Base-by-base conservation (phyloP, 2,888 invertebrate species). In the Reticulitermes lucifugus region DNA sequence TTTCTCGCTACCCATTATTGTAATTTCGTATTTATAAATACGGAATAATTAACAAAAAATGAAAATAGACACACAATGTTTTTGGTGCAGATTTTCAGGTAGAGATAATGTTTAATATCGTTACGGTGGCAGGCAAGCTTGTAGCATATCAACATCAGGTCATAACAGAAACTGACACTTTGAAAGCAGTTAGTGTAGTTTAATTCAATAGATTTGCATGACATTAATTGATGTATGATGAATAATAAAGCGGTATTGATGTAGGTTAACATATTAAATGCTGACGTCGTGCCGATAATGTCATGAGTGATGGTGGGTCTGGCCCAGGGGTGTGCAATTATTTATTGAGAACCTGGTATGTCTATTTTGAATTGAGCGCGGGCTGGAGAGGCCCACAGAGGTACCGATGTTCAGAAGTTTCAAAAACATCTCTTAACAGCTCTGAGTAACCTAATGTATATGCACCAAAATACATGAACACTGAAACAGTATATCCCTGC, bases 141-240 rank as follows among this genome's bases (percentile, higher is more conserved):
- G 55, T 55, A 2, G 18, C 18, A 18, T 55, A 18, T 55, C 55
- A 18, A 65, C 25, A 25, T 65, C 25, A 65, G 14, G 7, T n/a
- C 12, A n/a, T n/a, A 65, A 65, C 25, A 25, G 14, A 65, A 65
- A n/a, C n/a, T 65, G 25, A 65, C 65, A 65, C 65, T n/a, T 65
- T n/a, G 25, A n/a, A 65, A 65, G 65, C n/a, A 65, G 65, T 65
- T 65, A 65, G 25, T 65, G 65, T 65, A n/a, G 65, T 65, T 65
- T 65, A 65, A 65, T 65, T 65, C 65, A 65, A n/a, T 25, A 25
- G 14, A 65, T 65, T 65, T 65, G n/a, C 25, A 65, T 65, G 65
- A 65, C 65, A n/a, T 25, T 65, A 65, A 65, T 65, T 65, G 65
- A 65, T 65, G 65, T 65, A 25, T 25, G 65, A 0, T 65, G 25